A percentile compares a stretch with the other conserved stretches of the same genome.
phyloP scores from a whole-genome alignment of 2,888 invertebrate species.

The Clanis bilineata region DNA sequence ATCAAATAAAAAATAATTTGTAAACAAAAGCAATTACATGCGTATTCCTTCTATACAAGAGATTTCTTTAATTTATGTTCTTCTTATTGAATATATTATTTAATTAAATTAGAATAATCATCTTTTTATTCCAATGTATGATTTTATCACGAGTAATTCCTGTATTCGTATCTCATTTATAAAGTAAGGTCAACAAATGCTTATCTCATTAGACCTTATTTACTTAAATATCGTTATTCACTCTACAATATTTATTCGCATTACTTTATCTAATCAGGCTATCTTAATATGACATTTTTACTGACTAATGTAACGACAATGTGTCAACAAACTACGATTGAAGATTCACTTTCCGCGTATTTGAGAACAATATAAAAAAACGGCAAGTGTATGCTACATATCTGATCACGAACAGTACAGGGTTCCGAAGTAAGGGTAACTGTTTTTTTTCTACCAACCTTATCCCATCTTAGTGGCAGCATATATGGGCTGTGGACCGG shows the following conservation, averaged over 20 bases:
- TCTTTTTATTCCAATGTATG: too few relatives aligned
- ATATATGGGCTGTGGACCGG: too few relatives aligned
- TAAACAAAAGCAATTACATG: too few relatives aligned
- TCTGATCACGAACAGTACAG: too few relatives aligned
- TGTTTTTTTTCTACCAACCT: too few relatives aligned
- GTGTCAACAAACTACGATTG: not conserved
- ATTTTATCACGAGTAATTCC: not conserved
- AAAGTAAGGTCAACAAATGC: not conserved
- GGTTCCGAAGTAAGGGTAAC: too few relatives aligned
- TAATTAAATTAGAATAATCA: too few relatives aligned
- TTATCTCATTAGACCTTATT: conserved; percentile 1
- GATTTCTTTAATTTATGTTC: too few relatives aligned
- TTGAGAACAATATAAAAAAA: not conserved
- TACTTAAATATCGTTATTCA: not conserved
- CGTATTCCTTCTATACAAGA: too few relatives aligned
- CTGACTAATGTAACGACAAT: not conserved
- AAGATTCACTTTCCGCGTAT: not conserved
- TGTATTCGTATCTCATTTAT: not conserved
- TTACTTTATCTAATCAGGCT: conserved; percentile 10
- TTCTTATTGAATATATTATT: too few relatives aligned
- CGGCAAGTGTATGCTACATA: not conserved
- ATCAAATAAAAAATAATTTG: too few relatives aligned
- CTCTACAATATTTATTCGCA: conserved; percentile 1
- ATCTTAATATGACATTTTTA: conserved; percentile 12
- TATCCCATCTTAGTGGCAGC: too few relatives aligned